Percentiles rank a stretch among this genome's conserved stretches.
Conservation (phyloP, 2,888 invertebrate species). For the Microplitis manilae region DNA sequence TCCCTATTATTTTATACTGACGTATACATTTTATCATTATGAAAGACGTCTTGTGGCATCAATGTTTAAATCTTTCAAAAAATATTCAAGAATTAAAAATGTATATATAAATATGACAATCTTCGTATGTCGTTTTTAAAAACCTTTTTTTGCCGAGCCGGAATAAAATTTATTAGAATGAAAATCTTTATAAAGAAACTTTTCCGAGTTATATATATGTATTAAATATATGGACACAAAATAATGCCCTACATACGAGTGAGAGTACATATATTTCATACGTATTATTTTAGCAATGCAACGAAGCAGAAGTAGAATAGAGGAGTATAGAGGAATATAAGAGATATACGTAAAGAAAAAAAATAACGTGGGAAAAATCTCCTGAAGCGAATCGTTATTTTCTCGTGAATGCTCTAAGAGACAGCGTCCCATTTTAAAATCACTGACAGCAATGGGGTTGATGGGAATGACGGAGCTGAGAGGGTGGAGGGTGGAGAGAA, state of each 20-base stretch:
- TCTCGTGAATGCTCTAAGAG: conserved; percentile 27
- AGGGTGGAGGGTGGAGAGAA: conserved; percentile 18
- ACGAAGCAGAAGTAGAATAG: background rate
- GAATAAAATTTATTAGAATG: background rate
- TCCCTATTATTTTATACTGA: background rate
- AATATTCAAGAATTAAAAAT: no score
- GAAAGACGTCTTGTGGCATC: background rate
- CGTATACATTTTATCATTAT: background rate
- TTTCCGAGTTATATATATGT: background rate
- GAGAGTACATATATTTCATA: background rate
- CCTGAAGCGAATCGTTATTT: conserved; percentile 23
- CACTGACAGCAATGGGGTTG: conserved; percentile 17
- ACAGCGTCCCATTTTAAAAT: conserved; percentile 26
- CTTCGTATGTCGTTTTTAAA: background rate
- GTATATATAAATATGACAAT: no score
- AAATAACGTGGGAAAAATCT: background rate
- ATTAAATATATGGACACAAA: background rate
- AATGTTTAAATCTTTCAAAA: background rate
- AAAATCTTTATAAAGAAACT: background rate
- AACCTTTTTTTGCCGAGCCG: background rate
- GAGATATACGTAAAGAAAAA: background rate
- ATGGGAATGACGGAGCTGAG: conserved; percentile 18
- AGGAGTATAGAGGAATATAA: background rate
- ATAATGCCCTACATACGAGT: background rate
- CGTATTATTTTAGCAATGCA: background rate